A percentile compares a stretch with the other conserved stretches of the same genome.
These are phyloP conservation scores for Acanthoscelides obtectus DNA, from an alignment of 2,888 invertebrate species.

Conservation along the genomic window DNA sequence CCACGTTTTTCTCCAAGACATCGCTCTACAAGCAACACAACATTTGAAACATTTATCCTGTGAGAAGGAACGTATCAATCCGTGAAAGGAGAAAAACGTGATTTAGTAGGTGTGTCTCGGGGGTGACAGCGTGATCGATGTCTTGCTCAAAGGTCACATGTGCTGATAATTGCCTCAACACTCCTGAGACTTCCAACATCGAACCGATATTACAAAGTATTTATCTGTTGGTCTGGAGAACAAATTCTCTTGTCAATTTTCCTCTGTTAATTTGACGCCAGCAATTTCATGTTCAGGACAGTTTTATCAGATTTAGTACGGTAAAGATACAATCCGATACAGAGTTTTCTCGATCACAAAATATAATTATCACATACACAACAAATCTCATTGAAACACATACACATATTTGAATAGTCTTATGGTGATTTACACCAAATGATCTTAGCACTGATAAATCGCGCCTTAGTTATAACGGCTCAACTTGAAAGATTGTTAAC, in stretches of 20 bases:
- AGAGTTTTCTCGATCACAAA: too few species aligned
- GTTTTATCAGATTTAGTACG: background rate
- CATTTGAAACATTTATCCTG: background rate
- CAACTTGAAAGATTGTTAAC: too few species aligned
- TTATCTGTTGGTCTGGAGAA: conserved; percentile 10
- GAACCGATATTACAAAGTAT: background rate
- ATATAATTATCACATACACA: too few species aligned
- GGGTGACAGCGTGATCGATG: conserved; percentile 44
- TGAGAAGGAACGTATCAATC: conserved; percentile 14
- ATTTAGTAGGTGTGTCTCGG: conserved; percentile 32
- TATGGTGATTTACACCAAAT: too few species aligned
- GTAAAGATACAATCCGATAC: too few species aligned
- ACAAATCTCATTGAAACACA: too few species aligned
- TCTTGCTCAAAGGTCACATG: conserved; percentile 45
- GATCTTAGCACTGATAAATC: too few species aligned
- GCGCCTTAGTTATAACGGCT: too few species aligned
- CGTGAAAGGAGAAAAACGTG: conserved; percentile 27
- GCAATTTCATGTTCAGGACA: background rate
- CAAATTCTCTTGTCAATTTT: conserved; percentile 10
- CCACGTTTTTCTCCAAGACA: background rate
- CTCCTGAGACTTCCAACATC: conserved; percentile 31
- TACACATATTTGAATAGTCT: too few species aligned
- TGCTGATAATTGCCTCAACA: conserved; percentile 46
- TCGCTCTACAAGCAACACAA: background rate
- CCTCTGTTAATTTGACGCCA: background rate